phyloP scores from a whole-genome alignment of 2,888 invertebrate genomes.

The Stomorhina lunata region DNA sequence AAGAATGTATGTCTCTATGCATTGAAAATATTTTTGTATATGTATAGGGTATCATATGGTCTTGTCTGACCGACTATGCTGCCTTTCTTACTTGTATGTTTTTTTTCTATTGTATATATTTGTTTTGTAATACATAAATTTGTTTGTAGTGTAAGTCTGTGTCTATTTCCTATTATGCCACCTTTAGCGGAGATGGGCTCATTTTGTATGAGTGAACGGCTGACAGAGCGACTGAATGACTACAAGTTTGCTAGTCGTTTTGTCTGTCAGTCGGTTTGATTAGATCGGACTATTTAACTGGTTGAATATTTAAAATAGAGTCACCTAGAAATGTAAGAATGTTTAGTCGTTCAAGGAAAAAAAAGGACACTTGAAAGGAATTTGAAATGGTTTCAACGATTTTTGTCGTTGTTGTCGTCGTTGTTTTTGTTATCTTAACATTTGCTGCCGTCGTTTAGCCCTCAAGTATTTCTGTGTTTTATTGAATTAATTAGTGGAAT shows the following conservation, averaged over 20 bases:
- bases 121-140: background rate
- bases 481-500: constrained; percentile 13
- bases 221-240: background rate
- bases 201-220: background rate
- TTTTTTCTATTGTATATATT: background rate
- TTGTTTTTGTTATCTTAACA: background rate
- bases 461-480: background rate
- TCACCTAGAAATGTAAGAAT: constrained; percentile 16
- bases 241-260: background rate
- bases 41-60: too few species aligned
- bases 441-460: background rate
- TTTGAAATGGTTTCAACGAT: constrained; percentile 18
- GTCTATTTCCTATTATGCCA: background rate
- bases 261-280: background rate
- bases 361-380: constrained; percentile 38
- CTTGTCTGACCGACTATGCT: too few species aligned
- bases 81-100: too few species aligned
- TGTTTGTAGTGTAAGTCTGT: background rate
- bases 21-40: too few species aligned
- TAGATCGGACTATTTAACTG: background rate
- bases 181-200: background rate
- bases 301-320: background rate
- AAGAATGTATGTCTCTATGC: too few species aligned
- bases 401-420: background rate
- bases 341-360: constrained; percentile 11